These are phyloP conservation scores for Oncorhynchus kisutch DNA, from an alignment of 2,113 vertebrate species.

Conservation along the genomic window DNA sequence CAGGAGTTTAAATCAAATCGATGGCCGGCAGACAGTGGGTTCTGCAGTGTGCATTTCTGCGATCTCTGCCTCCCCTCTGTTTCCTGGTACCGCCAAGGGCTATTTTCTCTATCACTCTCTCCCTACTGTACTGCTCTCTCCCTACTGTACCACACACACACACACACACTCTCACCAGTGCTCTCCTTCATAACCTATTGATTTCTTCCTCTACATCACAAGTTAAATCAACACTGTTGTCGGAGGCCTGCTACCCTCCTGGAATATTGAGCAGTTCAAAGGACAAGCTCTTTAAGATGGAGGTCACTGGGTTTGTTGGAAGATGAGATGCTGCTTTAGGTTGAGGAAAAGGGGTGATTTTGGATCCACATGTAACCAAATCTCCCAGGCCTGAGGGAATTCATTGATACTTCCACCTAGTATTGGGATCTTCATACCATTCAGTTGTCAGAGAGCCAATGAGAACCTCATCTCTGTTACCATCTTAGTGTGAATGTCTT, in stretches of 20 bases:
- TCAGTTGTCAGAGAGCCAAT: too few relatives aligned
- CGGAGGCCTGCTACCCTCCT: slow-evolving; percentile 32
- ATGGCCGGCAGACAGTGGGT: slow-evolving; percentile 29
- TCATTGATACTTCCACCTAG: too few relatives aligned
- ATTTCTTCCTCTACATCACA: slow-evolving; percentile 44
- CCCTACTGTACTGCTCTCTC: too few relatives aligned
- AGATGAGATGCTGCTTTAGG: slow-evolving; percentile 3
- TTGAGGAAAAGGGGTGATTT: neutral
- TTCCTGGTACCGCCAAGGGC: slow-evolving; percentile 17
- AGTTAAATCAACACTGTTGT: slow-evolving; percentile 45
- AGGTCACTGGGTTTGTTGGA: slow-evolving; percentile 6
- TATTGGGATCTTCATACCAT: too few relatives aligned
- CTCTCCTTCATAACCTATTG: slow-evolving; percentile 38
- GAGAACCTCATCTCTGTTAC: too few relatives aligned
- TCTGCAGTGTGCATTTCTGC: slow-evolving; percentile 24
- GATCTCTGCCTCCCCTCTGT: slow-evolving; percentile 25
- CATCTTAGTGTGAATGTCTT: too few relatives aligned
- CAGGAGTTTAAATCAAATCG: slow-evolving; percentile 48
- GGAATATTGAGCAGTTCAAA: slow-evolving; percentile 40
- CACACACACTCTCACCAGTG: too few relatives aligned
- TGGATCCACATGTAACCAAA: neutral
- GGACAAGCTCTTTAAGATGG: slow-evolving; percentile 35
- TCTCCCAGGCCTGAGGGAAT: neutral
- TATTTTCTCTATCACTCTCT: slow-evolving; percentile 6
- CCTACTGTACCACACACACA: neutral